These are phyloP conservation scores for Oreotrochilus melanogaster DNA, from an alignment of 2,113 vertebrate species.

Conservation along the genomic window DNA sequence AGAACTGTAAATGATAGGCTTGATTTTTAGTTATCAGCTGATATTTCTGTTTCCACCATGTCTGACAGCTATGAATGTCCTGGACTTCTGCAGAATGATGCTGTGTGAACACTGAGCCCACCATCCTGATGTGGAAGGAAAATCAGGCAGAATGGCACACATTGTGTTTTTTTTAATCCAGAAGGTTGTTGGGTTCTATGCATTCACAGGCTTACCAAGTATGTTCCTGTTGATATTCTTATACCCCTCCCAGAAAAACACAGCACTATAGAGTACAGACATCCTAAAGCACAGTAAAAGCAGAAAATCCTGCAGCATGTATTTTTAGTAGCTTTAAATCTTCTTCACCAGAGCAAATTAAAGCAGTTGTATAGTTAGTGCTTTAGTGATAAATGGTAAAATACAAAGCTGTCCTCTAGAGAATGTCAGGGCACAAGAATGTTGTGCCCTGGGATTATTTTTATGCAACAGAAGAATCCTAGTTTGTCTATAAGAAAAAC, in stretches of 20 bases:
- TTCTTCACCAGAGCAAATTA: neutral
- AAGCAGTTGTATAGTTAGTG: neutral
- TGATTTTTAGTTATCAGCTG: neutral
- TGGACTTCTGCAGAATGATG: neutral
- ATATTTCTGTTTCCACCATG: neutral
- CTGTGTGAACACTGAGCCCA: neutral
- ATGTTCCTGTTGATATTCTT: neutral
- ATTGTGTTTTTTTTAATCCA: neutral
- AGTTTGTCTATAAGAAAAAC: neutral
- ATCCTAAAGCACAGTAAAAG: neutral
- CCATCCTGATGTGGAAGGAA: neutral
- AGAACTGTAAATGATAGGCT: neutral
- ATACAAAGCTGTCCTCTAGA: neutral
- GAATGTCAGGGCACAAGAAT: neutral
- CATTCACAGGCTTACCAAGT: neutral
- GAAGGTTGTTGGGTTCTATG: neutral
- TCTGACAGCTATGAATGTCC: neutral
- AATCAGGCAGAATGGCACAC: neutral
- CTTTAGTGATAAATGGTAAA: neutral
- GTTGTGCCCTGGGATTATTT: neutral
- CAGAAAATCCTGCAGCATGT: neutral
- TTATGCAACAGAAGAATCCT: neutral
- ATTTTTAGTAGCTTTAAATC: neutral
- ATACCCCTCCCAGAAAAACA: neutral
- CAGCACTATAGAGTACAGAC: neutral